phyloP scores from a whole-genome alignment of 2,797 vertebrate genomes.

The Oophaga sylvatica region DNA sequence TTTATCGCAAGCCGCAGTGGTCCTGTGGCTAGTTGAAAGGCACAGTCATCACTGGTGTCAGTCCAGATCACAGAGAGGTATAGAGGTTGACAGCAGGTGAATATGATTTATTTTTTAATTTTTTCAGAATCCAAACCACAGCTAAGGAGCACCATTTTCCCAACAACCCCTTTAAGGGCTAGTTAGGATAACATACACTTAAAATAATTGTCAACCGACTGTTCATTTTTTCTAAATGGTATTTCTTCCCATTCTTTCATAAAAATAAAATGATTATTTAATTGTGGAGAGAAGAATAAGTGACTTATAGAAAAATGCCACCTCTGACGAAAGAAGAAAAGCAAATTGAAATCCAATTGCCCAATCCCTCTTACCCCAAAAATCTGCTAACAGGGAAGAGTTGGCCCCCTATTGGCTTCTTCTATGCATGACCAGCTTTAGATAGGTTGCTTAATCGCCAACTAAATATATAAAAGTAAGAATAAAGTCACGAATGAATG shows the following conservation, averaged over 20 bases:
- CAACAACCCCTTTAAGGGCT: too few relatives aligned
- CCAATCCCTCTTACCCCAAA: neutral
- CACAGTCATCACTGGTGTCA: too few relatives aligned
- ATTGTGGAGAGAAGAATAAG: neutral
- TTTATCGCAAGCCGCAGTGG: too few relatives aligned
- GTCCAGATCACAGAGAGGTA: too few relatives aligned
- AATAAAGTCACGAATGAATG: neutral
- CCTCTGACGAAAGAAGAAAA: neutral
- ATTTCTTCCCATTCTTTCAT: neutral
- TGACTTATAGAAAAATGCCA: neutral
- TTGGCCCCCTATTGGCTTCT: neutral
- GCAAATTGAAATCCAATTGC: neutral
- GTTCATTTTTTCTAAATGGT: too few relatives aligned
- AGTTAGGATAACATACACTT: too few relatives aligned
- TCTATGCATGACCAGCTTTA: neutral
- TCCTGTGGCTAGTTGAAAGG: too few relatives aligned
- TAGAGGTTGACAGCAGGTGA: too few relatives aligned
- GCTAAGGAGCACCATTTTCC: too few relatives aligned
- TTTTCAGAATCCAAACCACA: too few relatives aligned
- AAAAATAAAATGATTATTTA: neutral
- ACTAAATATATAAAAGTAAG: neutral
- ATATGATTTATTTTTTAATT: too few relatives aligned
- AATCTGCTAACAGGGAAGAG: neutral
- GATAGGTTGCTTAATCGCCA: neutral
- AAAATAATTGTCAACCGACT: too few relatives aligned